Evolutionary conservation across 2,888 invertebrate genomes (phyloP).

Genomic region (Meghimatium bilineatum): DNA sequence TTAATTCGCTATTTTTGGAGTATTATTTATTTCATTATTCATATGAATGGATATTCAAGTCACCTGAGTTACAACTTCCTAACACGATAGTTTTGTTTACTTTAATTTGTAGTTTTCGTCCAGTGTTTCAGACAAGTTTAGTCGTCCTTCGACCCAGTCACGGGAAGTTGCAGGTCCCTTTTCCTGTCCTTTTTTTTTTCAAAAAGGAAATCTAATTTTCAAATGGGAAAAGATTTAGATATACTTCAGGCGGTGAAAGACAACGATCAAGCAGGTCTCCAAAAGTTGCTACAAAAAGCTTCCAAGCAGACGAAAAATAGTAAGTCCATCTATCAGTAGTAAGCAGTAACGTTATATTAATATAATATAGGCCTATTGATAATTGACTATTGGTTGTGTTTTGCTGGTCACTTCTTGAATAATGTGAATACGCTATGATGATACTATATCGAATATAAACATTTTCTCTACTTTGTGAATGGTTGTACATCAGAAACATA

Average conservation of each 20-base stretch:
- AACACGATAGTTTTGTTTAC: not conserved
- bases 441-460: too few species aligned
- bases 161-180: not conserved
- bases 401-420: too few species aligned
- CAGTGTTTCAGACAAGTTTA: not conserved
- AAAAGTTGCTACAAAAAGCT: slow-evolving; percentile 39
- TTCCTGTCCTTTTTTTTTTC: not conserved
- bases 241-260: slow-evolving; percentile 47
- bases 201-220: not conserved
- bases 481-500: too few species aligned
- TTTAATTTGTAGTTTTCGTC: not conserved
- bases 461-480: too few species aligned
- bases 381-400: too few species aligned
- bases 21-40: not conserved
- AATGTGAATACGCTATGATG: too few species aligned
- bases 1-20: not conserved
- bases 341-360: too few species aligned
- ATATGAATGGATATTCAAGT: slow-evolving; percentile 10
- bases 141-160: not conserved
- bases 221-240: slow-evolving; percentile 48
- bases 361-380: too few species aligned
- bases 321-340: slow-evolving; percentile 29
- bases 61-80: not conserved
- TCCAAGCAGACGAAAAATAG: slow-evolving; percentile 45
- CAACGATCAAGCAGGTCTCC: slow-evolving; percentile 21